These are phyloP conservation scores for Antechinus flavipes DNA, from an alignment of 2,113 vertebrate genomes.

Conservation along the genomic window DNA sequence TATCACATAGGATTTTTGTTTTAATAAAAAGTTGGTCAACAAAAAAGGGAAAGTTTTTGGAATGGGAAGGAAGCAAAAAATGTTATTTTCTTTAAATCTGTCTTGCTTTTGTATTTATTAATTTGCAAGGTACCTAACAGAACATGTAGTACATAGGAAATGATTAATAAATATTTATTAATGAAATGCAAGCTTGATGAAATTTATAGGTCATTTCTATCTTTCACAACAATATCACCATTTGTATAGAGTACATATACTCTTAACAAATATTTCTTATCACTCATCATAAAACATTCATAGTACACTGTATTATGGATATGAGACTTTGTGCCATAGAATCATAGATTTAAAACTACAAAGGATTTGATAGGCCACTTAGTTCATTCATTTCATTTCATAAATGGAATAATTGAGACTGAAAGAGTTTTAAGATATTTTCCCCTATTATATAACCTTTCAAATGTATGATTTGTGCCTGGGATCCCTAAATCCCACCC, in stretches of 20 bases:
- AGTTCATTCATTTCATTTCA: background rate
- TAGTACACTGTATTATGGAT: background rate
- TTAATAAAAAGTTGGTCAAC: slow-evolving; percentile 42
- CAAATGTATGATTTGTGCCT: background rate
- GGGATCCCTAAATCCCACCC: background rate
- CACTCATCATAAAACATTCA: background rate
- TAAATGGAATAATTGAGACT: background rate
- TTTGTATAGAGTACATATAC: background rate
- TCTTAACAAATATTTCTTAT: background rate
- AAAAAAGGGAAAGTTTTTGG: slow-evolving; percentile 13
- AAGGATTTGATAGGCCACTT: background rate
- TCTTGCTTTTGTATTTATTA: background rate
- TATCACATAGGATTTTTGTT: slow-evolving; percentile 33
- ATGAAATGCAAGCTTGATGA: background rate
- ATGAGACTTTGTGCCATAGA: background rate
- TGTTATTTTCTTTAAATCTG: background rate
- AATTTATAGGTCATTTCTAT: background rate
- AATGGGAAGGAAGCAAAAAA: slow-evolving; percentile 51
- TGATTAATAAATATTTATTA: background rate
- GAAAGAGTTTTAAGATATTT: background rate
- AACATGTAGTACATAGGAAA: background rate
- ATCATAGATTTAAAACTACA: background rate
- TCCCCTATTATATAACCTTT: background rate
- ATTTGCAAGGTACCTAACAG: background rate
- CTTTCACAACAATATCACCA: background rate